A percentile compares a stretch with the other conserved stretches of the same genome.
Conservation (phyloP, 2,888 invertebrate species). For the Eupithecia centaureata region DNA sequence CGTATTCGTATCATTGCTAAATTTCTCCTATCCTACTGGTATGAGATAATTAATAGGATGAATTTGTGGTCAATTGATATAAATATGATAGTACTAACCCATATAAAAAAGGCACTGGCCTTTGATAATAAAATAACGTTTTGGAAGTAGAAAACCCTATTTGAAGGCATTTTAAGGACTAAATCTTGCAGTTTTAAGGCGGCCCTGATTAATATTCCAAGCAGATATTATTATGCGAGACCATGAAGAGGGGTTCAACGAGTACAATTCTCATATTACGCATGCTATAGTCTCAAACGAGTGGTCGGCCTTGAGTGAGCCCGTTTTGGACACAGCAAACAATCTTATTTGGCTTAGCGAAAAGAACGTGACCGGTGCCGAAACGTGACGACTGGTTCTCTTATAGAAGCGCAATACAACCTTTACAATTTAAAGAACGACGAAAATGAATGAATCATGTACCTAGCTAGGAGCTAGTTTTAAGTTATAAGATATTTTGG, state of each 20-base stretch:
- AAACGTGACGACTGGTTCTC: constrained; percentile 48
- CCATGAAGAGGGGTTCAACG: constrained; percentile 35
- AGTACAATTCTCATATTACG: constrained; percentile 43
- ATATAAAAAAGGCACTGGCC: no score
- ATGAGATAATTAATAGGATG: neutral
- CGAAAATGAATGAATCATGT: constrained; percentile 5
- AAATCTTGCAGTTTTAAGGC: neutral
- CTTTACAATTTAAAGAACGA: constrained; percentile 27
- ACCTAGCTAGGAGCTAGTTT: constrained; percentile 19
- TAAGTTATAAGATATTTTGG: constrained; percentile 8
- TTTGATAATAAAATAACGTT: neutral
- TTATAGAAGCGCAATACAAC: constrained; percentile 16
- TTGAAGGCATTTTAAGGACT: neutral
- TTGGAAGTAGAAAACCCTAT: neutral
- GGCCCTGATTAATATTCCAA: constrained; percentile 33
- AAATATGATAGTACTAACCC: no score
- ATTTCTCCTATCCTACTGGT: neutral
- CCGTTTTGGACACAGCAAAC: constrained; percentile 65
- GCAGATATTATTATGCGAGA: constrained; percentile 33
- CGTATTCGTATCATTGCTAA: neutral
- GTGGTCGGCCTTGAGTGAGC: constrained; percentile 67
- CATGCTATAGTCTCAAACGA: constrained; percentile 44
- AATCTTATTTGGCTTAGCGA: constrained; percentile 66
- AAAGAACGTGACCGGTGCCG: constrained; percentile 60
- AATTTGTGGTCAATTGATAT: neutral